Evolutionary conservation across 2,797 vertebrate genomes (phyloP).

Genomic region (Picus viridis): DNA sequence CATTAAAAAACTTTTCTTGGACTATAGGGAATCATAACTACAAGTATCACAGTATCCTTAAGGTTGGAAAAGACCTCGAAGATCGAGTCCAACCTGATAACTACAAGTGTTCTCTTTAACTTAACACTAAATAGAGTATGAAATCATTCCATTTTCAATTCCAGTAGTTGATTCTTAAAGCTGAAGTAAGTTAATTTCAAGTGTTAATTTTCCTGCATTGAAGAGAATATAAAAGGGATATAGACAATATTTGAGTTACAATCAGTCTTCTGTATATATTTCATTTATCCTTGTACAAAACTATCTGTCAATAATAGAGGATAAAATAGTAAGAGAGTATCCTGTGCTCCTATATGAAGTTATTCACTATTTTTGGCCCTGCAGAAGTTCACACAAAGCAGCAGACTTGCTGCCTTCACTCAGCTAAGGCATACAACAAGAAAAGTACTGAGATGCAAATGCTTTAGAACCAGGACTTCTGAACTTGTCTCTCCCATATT

Average conservation of each 20-base stretch:
- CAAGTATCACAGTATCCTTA: too few relatives aligned
- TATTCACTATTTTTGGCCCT: not conserved
- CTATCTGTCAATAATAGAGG: not conserved
- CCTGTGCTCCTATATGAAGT: not conserved
- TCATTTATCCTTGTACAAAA: not conserved
- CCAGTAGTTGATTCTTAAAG: not conserved
- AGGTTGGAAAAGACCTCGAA: too few relatives aligned
- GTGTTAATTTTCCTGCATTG: not conserved
- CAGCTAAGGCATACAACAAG: rapidly evolving
- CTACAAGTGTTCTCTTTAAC: not conserved
- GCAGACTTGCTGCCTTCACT: not conserved
- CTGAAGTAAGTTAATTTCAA: not conserved
- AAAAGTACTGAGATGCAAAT: not conserved
- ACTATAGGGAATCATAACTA: not conserved
- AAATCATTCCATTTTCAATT: not conserved
- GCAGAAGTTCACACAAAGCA: not conserved
- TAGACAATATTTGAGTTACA: not conserved
- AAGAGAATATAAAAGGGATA: not conserved
- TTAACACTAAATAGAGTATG: not conserved
- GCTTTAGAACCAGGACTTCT: not conserved
- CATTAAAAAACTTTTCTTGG: not conserved
- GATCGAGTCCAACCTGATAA: too few relatives aligned
- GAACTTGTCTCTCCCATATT: not conserved
- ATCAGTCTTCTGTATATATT: not conserved
- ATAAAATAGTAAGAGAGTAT: not conserved